phyloP scores from a whole-genome alignment of 2,797 vertebrate genomes.

The Poeciliopsis infans region DNA sequence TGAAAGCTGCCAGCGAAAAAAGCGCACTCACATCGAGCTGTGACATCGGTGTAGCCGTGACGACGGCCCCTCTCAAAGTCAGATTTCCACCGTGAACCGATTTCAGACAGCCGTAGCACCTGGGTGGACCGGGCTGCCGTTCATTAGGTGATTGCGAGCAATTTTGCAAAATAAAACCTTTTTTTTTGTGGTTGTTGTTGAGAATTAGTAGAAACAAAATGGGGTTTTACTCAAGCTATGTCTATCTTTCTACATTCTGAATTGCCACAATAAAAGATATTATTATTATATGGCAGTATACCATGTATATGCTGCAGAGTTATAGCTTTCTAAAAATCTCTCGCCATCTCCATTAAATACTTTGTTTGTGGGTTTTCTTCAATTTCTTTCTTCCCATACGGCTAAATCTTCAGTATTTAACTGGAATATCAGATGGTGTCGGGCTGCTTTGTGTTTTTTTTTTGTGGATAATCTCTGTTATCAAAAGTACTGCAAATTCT shows the following conservation, averaged over 20 bases:
- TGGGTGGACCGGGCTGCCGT: slow-evolving; percentile 29
- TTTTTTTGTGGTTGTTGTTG: background rate
- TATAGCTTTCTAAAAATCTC: background rate
- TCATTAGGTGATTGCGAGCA: slow-evolving; percentile 10
- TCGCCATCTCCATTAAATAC: background rate
- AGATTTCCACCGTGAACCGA: slow-evolving; percentile 48
- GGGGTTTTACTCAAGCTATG: background rate
- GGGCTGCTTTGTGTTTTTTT: background rate
- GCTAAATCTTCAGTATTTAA: background rate
- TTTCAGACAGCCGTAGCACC: slow-evolving; percentile 62
- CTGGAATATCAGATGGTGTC: background rate
- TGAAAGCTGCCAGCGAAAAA: slow-evolving; percentile 63
- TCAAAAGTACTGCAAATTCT: background rate
- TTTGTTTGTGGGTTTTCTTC: background rate
- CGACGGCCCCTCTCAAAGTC: slow-evolving; percentile 50
- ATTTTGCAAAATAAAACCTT: background rate
- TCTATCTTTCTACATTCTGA: background rate
- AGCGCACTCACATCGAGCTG: slow-evolving; percentile 58
- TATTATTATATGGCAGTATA: background rate
- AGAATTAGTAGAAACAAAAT: background rate
- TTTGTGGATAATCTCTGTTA: background rate
- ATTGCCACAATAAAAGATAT: background rate
- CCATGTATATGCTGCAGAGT: background rate
- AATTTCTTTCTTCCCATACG: background rate
- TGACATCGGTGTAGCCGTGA: slow-evolving; percentile 73